Conservation (phyloP, 2,113 vertebrate species). For the Carlito syrichta region DNA sequence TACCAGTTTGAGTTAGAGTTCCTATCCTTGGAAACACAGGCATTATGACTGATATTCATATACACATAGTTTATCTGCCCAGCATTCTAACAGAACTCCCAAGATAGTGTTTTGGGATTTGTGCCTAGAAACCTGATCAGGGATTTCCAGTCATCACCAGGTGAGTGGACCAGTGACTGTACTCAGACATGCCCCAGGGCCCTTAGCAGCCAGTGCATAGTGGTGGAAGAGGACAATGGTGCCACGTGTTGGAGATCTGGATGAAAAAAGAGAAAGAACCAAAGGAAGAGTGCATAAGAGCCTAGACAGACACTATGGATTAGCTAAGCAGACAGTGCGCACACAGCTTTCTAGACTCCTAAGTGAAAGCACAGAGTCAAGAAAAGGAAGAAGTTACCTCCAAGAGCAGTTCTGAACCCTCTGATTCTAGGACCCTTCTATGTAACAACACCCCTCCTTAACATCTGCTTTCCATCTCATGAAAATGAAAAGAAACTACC, state of each 20-base stretch:
- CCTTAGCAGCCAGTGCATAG: background rate
- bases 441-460: too few relatives aligned
- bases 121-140: background rate
- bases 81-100: background rate
- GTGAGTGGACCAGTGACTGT: background rate
- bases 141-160: background rate
- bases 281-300: too few relatives aligned
- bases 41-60: background rate
- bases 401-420: fast-evolving
- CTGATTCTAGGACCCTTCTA: background rate
- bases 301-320: too few relatives aligned
- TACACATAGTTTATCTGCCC: background rate
- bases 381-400: background rate
- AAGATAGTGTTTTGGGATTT: background rate
- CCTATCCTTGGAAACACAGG: background rate
- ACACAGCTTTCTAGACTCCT: too few relatives aligned
- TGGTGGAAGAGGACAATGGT: background rate
- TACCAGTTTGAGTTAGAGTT: background rate
- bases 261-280: background rate
- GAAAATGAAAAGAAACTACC: background rate
- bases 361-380: background rate
- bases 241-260: background rate
- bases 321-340: too few relatives aligned
- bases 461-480: too few relatives aligned
- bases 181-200: background rate